Evolutionary conservation across 2,797 vertebrate genomes (phyloP).

Genomic region (Scleropages formosus): DNA sequence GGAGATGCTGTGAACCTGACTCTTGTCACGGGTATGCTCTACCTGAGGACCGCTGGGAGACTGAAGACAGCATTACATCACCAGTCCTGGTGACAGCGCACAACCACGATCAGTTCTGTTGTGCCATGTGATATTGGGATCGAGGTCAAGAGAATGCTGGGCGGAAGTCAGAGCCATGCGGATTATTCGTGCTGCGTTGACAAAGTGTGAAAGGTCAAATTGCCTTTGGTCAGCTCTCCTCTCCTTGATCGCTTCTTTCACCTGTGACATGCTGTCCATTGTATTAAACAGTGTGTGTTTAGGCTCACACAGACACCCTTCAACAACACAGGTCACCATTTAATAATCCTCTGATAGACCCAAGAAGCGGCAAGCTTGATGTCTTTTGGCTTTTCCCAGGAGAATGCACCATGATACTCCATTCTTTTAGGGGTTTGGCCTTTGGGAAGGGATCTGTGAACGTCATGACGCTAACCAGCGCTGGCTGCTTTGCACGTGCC

Average conservation of each 20-base stretch:
- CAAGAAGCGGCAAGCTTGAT: too few relatives aligned
- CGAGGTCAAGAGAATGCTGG: slow-evolving; percentile 4
- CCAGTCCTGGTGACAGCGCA: not conserved
- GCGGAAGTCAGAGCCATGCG: slow-evolving; percentile 13
- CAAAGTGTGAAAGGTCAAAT: slow-evolving; percentile 20
- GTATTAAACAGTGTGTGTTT: not conserved
- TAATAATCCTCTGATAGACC: too few relatives aligned
- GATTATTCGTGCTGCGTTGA: not conserved
- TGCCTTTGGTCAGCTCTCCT: not conserved
- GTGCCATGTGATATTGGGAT: not conserved
- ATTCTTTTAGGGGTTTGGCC: too few relatives aligned
- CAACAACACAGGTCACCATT: not conserved
- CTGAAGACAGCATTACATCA: too few relatives aligned
- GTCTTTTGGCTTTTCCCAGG: too few relatives aligned
- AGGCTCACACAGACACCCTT: not conserved
- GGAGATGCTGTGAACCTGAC: too few relatives aligned
- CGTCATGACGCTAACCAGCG: too few relatives aligned
- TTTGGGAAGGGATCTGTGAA: too few relatives aligned
- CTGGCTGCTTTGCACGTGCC: too few relatives aligned
- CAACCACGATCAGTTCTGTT: not conserved
- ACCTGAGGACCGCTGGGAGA: too few relatives aligned
- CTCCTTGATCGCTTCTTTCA: not conserved
- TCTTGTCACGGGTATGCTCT: too few relatives aligned
- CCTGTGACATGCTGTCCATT: not conserved
- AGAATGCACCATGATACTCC: too few relatives aligned